Percentiles rank a stretch among this genome's conserved stretches.
phyloP scores from a whole-genome alignment of 2,113 vertebrate species.

The Chrysochloris asiatica region DNA sequence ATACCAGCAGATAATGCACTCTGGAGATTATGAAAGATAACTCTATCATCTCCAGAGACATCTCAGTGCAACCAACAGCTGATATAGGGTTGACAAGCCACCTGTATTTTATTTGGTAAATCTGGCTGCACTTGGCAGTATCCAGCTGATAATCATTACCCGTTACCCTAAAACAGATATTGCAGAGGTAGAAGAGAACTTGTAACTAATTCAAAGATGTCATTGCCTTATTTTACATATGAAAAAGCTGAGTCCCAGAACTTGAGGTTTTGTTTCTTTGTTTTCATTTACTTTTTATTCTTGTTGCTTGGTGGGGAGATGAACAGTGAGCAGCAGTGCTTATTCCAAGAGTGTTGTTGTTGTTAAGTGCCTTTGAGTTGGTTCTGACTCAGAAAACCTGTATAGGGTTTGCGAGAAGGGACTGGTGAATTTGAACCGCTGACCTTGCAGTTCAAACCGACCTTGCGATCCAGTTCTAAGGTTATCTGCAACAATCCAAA shows the following conservation, averaged over 20 bases:
- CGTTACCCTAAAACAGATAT: neutral
- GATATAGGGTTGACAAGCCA: neutral
- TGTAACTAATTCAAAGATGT: neutral
- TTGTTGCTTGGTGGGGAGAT: no score
- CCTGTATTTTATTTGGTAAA: neutral
- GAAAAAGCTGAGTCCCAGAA: neutral
- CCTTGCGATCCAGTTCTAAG: no score
- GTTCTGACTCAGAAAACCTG: no score
- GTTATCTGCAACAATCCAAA: neutral
- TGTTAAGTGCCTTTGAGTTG: no score
- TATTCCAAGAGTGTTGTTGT: no score
- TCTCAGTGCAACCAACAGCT: neutral
- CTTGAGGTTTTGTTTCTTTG: neutral
- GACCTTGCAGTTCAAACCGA: no score
- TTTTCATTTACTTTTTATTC: no score
- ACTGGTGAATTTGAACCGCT: no score
- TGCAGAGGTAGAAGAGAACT: neutral
- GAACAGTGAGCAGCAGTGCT: no score
- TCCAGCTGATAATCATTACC: neutral
- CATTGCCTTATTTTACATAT: neutral
- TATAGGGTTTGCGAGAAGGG: no score
- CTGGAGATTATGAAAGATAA: neutral
- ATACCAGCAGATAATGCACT: neutral
- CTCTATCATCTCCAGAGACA: neutral
- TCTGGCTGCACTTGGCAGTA: neutral